These are phyloP conservation scores for Halictus quadricinctus DNA, from an alignment of 2,888 invertebrate genomes.

Conservation along the genomic window DNA sequence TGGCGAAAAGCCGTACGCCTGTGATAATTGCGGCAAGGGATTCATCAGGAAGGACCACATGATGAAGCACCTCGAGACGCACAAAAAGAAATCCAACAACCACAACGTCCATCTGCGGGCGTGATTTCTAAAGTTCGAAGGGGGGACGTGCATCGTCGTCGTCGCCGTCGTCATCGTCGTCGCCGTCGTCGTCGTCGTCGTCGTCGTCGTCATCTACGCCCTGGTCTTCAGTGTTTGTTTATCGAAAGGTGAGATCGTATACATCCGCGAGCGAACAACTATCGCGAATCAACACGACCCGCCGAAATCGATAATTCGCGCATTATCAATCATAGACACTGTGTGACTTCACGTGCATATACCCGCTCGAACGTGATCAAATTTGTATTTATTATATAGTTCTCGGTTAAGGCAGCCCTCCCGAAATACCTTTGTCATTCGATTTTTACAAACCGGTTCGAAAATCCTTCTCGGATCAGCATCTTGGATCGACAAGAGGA, in stretches of 20 bases:
- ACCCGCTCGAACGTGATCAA: slow-evolving; percentile 37
- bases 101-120: slow-evolving; percentile 77
- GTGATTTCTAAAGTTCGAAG: slow-evolving; percentile 62
- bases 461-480: not conserved
- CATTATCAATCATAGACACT: slow-evolving; percentile 43
- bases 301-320: slow-evolving; percentile 22
- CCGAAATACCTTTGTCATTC: slow-evolving; percentile 12
- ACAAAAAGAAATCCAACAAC: slow-evolving; percentile 85
- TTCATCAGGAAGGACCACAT: slow-evolving; percentile 96
- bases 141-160: not conserved
- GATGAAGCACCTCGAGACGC: slow-evolving; percentile 93
- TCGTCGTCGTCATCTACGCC: slow-evolving; percentile 2
- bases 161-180: not conserved
- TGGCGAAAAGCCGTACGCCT: slow-evolving; percentile 92
- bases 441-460: slow-evolving; percentile 15
- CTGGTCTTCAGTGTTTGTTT: slow-evolving; percentile 18
- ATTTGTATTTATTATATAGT: slow-evolving; percentile 59
- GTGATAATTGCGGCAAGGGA: slow-evolving; percentile 92
- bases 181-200: not conserved
- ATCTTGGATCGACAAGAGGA: not conserved
- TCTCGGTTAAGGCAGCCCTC: slow-evolving; percentile 35
- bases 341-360: slow-evolving; percentile 33
- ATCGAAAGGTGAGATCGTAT: slow-evolving; percentile 47
- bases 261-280: not conserved
- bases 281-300: slow-evolving; percentile 1